These are phyloP conservation scores for Yponomeuta sedellus DNA, from an alignment of 2,888 invertebrate genomes.

Conservation along the genomic window DNA sequence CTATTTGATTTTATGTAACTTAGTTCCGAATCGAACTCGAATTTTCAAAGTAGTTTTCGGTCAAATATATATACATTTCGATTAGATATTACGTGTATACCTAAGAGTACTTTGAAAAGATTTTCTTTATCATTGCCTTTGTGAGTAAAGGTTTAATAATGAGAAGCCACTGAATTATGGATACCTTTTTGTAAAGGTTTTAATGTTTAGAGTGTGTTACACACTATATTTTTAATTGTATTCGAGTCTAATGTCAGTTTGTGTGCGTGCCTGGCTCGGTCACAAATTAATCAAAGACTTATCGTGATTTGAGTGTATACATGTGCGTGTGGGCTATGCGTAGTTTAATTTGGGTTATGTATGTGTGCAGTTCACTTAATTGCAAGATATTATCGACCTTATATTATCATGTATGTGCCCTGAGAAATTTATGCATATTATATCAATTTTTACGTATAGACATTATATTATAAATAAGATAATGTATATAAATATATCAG, in stretches of 20 bases:
- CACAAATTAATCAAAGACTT: slow-evolving; percentile 16
- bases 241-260: slow-evolving; percentile 26
- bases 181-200: slow-evolving; percentile 40
- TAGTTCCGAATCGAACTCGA: slow-evolving; percentile 21
- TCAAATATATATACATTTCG: slow-evolving; percentile 19
- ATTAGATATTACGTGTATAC: slow-evolving; percentile 23
- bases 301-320: slow-evolving; percentile 18
- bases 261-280: slow-evolving; percentile 19
- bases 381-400: slow-evolving; percentile 44
- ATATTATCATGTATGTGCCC: slow-evolving; percentile 35
- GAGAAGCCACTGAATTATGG: slow-evolving; percentile 38
- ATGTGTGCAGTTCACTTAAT: slow-evolving; percentile 30
- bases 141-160: slow-evolving; percentile 13
- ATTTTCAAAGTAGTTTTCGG: slow-evolving; percentile 38
- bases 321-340: slow-evolving; percentile 22
- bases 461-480: slow-evolving; percentile 26
- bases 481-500: slow-evolving; percentile 29
- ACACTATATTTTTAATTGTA: slow-evolving; percentile 21
- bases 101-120: slow-evolving; percentile 37
- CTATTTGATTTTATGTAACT: neutral
- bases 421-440: slow-evolving; percentile 30
- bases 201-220: slow-evolving; percentile 21
- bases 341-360: slow-evolving; percentile 26
- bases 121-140: slow-evolving; percentile 11
- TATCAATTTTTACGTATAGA: slow-evolving; percentile 28